phyloP scores from a whole-genome alignment of 2,797 vertebrate genomes.

The Sphaeramia orbicularis region DNA sequence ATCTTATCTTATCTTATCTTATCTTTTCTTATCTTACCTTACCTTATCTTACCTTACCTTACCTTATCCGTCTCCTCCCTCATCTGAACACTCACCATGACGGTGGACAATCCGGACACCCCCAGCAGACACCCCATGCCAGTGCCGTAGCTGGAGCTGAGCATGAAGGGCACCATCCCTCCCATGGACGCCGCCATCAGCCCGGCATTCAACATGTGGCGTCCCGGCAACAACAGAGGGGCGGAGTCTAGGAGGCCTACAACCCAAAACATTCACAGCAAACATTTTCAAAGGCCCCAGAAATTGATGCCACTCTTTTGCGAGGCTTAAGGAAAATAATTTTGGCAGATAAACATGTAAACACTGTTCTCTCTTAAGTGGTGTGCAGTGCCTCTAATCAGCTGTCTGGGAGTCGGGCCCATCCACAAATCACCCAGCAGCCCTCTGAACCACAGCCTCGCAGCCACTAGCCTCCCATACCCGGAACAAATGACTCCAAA shows the following conservation, averaged over 20 bases:
- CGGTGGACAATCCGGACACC: constrained; percentile 84
- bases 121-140: constrained; percentile 81
- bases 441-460: constrained; percentile 29
- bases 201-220: constrained; percentile 80
- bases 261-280: constrained; percentile 1
- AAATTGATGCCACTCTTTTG: neutral
- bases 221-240: constrained; percentile 83
- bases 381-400: constrained; percentile 46
- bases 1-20: too few species aligned
- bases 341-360: constrained; percentile 38
- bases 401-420: constrained; percentile 25
- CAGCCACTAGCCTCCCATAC: constrained; percentile 17
- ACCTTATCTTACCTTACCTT: neutral
- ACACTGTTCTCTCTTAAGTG: constrained; percentile 19
- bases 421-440: constrained; percentile 45
- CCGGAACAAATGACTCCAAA: constrained; percentile 45
- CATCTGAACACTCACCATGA: constrained; percentile 75
- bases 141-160: constrained; percentile 78
- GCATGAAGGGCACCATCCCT: constrained; percentile 80
- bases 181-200: constrained; percentile 82
- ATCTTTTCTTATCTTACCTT: too few species aligned
- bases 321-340: constrained; percentile 17
- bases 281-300: constrained; percentile 12
- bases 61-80: neutral
- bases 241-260: constrained; percentile 79